These are phyloP conservation scores for Elephas maximus DNA, from an alignment of 2,113 vertebrate genomes.

Conservation along the genomic window DNA sequence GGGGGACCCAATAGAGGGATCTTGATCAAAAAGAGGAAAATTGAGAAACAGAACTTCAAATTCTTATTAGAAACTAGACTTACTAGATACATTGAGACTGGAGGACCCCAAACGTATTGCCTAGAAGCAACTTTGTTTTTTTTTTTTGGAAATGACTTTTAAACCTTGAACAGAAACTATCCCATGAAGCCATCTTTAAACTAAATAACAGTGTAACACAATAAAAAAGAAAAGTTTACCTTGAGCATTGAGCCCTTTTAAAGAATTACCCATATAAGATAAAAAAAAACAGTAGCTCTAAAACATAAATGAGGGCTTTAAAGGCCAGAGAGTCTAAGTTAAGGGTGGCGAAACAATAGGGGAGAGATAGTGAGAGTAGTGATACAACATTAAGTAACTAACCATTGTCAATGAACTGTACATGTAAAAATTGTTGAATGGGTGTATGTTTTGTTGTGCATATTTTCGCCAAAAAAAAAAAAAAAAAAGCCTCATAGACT, in stretches of 20 bases:
- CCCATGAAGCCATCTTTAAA: not conserved
- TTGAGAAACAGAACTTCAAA: not conserved
- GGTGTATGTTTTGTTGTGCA: not conserved
- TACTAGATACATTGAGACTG: not conserved
- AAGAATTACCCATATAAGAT: not conserved
- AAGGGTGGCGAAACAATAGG: not conserved
- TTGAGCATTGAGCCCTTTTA: not conserved
- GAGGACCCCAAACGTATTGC: not conserved
- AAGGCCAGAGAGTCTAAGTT: not conserved
- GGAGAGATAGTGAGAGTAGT: too few relatives aligned
- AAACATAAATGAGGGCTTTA: not conserved
- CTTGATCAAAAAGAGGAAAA: not conserved
- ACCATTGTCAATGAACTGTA: not conserved
- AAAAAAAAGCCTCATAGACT: slow-evolving; percentile 30
- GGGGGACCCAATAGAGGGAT: not conserved
- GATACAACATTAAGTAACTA: not conserved
- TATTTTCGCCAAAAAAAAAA: not conserved
- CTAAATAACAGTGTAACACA: not conserved
- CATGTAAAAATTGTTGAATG: not conserved
- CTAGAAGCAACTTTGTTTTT: not conserved
- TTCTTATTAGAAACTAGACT: not conserved
- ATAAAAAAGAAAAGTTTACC: not conserved
- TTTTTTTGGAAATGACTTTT: not conserved
- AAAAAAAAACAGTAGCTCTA: not conserved
- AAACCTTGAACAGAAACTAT: not conserved